Base-by-base conservation (phyloP, 2,113 vertebrate genomes). In the Drymodes brunneopygia region DNA sequence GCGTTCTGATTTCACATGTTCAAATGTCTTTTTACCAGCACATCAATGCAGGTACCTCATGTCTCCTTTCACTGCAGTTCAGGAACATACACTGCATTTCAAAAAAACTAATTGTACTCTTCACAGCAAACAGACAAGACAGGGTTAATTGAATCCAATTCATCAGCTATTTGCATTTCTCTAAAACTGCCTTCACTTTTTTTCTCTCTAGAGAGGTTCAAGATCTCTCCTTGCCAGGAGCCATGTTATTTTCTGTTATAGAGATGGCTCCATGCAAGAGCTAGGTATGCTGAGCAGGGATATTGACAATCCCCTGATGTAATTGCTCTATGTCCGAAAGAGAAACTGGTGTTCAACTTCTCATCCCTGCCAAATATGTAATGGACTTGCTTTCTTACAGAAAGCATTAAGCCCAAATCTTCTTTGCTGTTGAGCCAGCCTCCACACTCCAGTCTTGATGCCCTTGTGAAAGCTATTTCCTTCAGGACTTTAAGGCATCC, bases 321-420 rank as follows among this genome's bases (percentile, higher is more conserved):
- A 92, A 97, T 96, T 97, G 89, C 70, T 90, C 51, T 82, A 70
- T 91, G 86, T 97, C 78, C 56, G 88, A 96, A 97, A 89, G 11
- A 92, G 51, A 44, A 94, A 92, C 60, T 10, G 24, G 54, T 91
- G 80, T 95, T 97, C 80, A 77, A 5, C 90, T 96, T 92, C 47
- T 97, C 75, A 91, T 94, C 58, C 31, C 33, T 95, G n/a, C 15
- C 48, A 86, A 95, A 95, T 57, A 86, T 5, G 22, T 90, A 42
- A 47, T 62, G 50, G 38, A 3, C 35, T 73, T 91, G 4, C 3
- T 51, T 78, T 90, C 53, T 85, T 45, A 47, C 31, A 31, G 61
- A 64, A 85, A 47, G 3, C 29, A 17, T 36, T 29, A 88, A 74
- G 25, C 15, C 2, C 31, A 61, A 62, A 62, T 36, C 12, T 91